Evolutionary conservation across 2,113 vertebrate genomes (phyloP).

Genomic region (Raphicerus campestris): DNA sequence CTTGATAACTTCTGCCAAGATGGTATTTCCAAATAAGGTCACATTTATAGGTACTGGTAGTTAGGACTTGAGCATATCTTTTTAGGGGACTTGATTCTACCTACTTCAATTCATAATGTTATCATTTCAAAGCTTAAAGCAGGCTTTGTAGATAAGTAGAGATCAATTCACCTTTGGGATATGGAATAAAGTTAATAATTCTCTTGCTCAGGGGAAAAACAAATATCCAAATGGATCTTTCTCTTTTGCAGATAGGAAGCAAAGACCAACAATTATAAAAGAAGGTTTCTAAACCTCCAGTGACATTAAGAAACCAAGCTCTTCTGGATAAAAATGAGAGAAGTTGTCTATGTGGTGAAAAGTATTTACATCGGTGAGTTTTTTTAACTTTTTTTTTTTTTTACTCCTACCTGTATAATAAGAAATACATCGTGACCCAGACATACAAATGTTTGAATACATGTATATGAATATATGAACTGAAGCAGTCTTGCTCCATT

Average conservation of each 20-base stretch:
- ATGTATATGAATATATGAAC: not conserved
- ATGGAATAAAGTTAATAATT: not conserved
- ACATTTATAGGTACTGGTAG: not conserved
- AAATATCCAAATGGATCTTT: not conserved
- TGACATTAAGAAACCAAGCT: not conserved
- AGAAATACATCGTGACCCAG: not conserved
- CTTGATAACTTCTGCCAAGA: not conserved
- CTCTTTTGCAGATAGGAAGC: not conserved
- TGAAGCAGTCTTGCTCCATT: not conserved
- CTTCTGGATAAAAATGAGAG: not conserved
- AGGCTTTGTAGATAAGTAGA: not conserved
- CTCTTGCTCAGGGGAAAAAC: not conserved
- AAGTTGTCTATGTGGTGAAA: not conserved
- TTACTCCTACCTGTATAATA: not conserved
- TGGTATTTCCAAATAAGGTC: not conserved
- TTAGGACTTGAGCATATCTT: not conserved
- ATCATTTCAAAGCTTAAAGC: slow-evolving; percentile 18
- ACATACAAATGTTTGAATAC: not conserved
- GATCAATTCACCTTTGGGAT: not conserved
- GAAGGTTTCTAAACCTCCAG: not conserved
- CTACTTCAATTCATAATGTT: not conserved
- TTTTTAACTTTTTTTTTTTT: not conserved
- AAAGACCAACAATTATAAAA: not conserved
- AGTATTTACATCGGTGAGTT: not conserved
- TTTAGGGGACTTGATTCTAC: not conserved